These are phyloP conservation scores for Penelope pileata DNA, from an alignment of 2,113 vertebrate species.

Conservation along the genomic window DNA sequence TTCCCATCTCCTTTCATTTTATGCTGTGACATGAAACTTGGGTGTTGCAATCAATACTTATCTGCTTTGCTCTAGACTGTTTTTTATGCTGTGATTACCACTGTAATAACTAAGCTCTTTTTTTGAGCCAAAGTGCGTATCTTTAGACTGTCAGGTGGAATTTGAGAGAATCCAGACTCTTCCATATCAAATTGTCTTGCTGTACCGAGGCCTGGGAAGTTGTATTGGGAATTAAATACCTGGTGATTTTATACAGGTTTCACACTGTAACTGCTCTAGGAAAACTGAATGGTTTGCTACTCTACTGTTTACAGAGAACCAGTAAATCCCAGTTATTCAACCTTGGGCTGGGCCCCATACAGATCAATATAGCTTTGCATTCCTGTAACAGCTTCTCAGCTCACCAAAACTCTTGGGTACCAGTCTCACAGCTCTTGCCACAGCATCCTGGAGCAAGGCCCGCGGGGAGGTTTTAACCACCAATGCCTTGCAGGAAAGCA, in stretches of 20 bases:
- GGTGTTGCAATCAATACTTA: conserved; percentile 56
- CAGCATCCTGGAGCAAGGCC: neutral
- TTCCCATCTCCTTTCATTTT: conserved; percentile 39
- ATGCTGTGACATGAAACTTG: conserved; percentile 46
- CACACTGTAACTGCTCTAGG: neutral
- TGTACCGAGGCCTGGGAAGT: neutral
- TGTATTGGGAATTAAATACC: neutral
- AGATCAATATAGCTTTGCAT: neutral
- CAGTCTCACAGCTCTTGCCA: neutral
- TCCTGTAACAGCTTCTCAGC: neutral
- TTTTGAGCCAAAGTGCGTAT: neutral
- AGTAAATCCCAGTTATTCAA: neutral
- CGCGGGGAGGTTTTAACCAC: neutral
- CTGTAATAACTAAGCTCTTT: conserved; percentile 14
- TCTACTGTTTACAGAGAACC: neutral
- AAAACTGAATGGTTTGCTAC: neutral
- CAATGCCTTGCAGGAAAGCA: neutral
- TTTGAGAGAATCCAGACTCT: neutral
- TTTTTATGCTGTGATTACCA: conserved; percentile 14
- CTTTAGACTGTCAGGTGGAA: neutral
- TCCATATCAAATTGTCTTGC: neutral
- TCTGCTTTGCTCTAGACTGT: conserved; percentile 44
- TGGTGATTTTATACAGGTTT: neutral
- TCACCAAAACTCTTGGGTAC: neutral
- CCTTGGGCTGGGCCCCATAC: neutral